A percentile compares a stretch with the other conserved stretches of the same genome.
Conservation (phyloP, 2,113 vertebrate species). For the Esox niger region DNA sequence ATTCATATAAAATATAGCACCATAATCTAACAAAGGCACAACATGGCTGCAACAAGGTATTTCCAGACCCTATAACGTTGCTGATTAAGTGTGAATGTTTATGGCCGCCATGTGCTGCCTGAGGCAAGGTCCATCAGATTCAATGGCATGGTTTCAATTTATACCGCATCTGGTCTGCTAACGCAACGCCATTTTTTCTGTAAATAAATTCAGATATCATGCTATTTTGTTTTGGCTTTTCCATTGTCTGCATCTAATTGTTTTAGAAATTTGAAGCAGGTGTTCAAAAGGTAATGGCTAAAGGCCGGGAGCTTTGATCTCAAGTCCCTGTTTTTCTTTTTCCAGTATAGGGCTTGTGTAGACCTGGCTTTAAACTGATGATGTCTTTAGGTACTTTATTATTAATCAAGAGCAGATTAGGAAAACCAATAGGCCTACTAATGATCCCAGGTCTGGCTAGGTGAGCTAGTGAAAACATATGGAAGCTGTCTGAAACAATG, state of each 20-base stretch:
- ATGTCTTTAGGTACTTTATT: too few species aligned
- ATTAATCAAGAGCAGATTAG: too few species aligned
- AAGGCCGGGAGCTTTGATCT: slow-evolving; percentile 1
- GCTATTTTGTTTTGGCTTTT: neutral
- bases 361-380: neutral
- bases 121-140: neutral
- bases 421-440: too few species aligned
- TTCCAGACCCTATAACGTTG: too few species aligned
- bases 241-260: neutral
- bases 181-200: neutral
- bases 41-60: too few species aligned
- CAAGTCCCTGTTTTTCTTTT: neutral
- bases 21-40: too few species aligned
- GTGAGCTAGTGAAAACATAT: neutral
- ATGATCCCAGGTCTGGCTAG: too few species aligned
- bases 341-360: too few species aligned
- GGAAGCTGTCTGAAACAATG: neutral
- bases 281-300: neutral
- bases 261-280: slow-evolving; percentile 5
- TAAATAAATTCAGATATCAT: neutral
- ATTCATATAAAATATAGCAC: too few species aligned
- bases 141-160: neutral
- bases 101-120: neutral
- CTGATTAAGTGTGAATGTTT: too few species aligned
- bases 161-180: neutral